Evolutionary conservation across 2,113 vertebrate genomes (phyloP).

Genomic region (Xiphophorus couchianus): DNA sequence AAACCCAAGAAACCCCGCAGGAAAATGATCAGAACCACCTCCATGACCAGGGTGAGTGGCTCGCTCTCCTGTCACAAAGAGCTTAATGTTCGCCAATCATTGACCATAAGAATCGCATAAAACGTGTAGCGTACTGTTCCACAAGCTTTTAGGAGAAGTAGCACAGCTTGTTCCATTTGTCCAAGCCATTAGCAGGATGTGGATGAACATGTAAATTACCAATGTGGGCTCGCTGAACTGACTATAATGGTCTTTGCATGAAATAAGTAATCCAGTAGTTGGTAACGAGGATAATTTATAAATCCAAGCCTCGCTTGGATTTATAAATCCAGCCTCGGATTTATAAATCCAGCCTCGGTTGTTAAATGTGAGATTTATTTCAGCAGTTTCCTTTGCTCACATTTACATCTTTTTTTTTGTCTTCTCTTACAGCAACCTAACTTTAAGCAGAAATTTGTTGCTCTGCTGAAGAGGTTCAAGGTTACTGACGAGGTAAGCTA

Average conservation of each 20-base stretch:
- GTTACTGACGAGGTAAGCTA: constrained; percentile 83
- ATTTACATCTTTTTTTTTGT: neutral
- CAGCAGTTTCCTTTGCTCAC: neutral
- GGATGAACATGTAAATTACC: constrained; percentile 65
- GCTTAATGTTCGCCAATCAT: constrained; percentile 48
- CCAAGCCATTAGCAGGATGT: constrained; percentile 61
- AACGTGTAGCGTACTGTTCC: constrained; percentile 35
- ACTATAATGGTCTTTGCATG: constrained; percentile 64
- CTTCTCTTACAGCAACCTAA: constrained; percentile 80
- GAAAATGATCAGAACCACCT: constrained; percentile 82
- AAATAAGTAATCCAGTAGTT: constrained; percentile 68
- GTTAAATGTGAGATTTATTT: constrained; percentile 31
- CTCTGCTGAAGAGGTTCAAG: constrained; percentile 84
- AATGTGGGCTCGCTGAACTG: constrained; percentile 55
- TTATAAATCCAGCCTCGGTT: too few relatives aligned
- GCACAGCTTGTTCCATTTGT: constrained; percentile 56
- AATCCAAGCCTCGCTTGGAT: constrained; percentile 37
- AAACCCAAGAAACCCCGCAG: constrained; percentile 82
- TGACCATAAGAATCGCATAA: constrained; percentile 45
- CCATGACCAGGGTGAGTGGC: constrained; percentile 80
- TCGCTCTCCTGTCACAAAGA: constrained; percentile 1
- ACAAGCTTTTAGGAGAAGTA: constrained; percentile 57
- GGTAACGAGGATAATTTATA: constrained; percentile 47
- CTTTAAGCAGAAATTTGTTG: constrained; percentile 86
- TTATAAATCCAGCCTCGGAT: too few relatives aligned